Conservation (phyloP, 1,140 invertebrate species). For the Colletes latitarsis region DNA sequence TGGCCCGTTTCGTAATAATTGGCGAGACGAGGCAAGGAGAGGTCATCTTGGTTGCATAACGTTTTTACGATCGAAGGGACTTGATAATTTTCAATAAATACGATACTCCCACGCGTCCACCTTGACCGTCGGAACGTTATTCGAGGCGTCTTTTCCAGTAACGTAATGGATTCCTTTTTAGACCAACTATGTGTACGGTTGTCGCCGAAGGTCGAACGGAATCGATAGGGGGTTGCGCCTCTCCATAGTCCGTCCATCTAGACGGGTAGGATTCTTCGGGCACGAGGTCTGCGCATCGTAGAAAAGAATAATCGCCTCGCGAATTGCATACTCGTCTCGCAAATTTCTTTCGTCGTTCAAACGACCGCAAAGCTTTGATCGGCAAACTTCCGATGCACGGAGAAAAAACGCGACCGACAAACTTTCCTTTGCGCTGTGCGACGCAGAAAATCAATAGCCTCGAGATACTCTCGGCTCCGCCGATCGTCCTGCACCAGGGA, state of each 20-base stretch:
- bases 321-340: not conserved
- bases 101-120: not conserved
- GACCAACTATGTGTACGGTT: not conserved
- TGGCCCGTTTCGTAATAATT: not conserved
- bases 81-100: not conserved
- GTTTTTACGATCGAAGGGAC: not conserved
- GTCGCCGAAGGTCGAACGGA: not conserved
- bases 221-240: not conserved
- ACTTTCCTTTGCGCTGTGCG: not conserved
- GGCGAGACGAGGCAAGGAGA: too few relatives aligned
- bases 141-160: not conserved
- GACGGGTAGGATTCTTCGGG: not conserved
- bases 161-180: not conserved
- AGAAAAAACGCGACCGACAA: not conserved
- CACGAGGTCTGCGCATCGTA: not conserved
- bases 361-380: not conserved
- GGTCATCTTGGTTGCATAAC: not conserved
- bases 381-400: not conserved
- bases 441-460: slow-evolving; percentile 9
- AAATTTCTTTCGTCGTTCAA: not conserved
- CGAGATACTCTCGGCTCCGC: not conserved
- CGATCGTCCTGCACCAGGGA: slow-evolving; percentile 5
- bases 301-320: not conserved
- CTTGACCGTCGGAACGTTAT: not conserved
- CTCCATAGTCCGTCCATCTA: not conserved